Base-by-base conservation (phyloP, 2,113 vertebrate species). In the Mohoua ochrocephala region DNA sequence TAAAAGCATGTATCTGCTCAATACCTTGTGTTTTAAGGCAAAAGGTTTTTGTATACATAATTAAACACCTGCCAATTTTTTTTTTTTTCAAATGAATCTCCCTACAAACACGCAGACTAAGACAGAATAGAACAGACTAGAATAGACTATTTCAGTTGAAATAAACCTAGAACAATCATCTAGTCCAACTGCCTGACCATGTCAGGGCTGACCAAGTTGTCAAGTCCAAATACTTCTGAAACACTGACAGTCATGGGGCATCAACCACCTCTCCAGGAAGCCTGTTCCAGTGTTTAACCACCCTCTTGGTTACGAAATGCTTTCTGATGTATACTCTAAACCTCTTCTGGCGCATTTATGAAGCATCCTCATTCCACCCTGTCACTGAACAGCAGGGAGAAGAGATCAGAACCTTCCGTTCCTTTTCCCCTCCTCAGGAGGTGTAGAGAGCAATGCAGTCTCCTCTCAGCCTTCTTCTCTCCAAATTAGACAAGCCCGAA, bases 221-320 rank as follows among this genome's bases (percentile, higher is more conserved):
- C 45, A 49, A 67, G 12, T 31, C 28, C 33, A 50, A 70, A 47
- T 52, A 20, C 3, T 8, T 71, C 44, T 56, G 30, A 27, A 67
- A 65, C 10, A 37, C 5, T 47, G 27, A 31, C 15, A 19, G 6
- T 11, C 11, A 27, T 16, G 19, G 18, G 28, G 1, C 39, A 74
- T 45, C 3, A 3, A 21, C 1, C 33, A 35, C 14, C 14, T 33
- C 47, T 33, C 14, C 20, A 88, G 45, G 41, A 71, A 71, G 6
- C 8, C 52, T 31, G 17, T 47, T 28, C 5, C 27, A 74, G 39
- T 35, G 15, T 35, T 78, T 59, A 44, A 49, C 3, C 22, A 49
- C 5, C 5, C 6, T 41, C 35, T 73, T 1, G 0, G 14, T 37
- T 50, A 86, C 16, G 4, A 49, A 70, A 50, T 15, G 8, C 2